Conservation (phyloP, 2,797 vertebrate species). For the Cossypha caffra region DNA sequence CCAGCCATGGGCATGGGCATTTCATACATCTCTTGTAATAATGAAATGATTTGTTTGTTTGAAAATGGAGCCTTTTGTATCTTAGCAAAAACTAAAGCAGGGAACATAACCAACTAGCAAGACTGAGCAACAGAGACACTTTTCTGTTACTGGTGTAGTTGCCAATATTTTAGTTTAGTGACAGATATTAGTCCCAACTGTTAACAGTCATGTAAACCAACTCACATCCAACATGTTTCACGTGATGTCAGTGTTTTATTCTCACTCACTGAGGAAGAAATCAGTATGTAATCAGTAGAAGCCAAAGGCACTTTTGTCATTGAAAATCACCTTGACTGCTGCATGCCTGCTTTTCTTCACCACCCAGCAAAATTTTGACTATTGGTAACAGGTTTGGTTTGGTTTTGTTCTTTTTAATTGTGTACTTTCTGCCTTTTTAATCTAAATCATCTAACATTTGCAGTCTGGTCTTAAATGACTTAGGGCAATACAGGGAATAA, state of each 20-base stretch:
- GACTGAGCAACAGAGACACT: background rate
- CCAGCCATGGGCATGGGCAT: background rate
- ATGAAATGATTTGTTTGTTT: background rate
- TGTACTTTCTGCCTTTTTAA: background rate
- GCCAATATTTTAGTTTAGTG: constrained; percentile 35
- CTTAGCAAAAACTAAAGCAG: background rate
- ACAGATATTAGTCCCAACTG: constrained; percentile 18
- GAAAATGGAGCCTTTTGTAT: background rate
- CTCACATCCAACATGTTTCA: background rate
- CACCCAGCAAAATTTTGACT: background rate
- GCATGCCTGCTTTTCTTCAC: background rate
- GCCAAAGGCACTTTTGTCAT: background rate
- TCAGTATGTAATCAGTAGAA: background rate
- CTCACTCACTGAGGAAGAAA: background rate
- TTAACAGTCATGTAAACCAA: background rate
- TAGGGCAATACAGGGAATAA: background rate
- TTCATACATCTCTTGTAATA: background rate
- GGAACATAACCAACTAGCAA: background rate
- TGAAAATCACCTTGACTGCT: background rate
- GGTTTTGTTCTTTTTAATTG: background rate
- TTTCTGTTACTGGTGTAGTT: background rate
- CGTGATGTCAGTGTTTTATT: background rate
- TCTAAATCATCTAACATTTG: background rate
- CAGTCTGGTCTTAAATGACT: background rate
- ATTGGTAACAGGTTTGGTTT: background rate